Percentiles rank a stretch among this genome's conserved stretches.
These are phyloP conservation scores for Lasaia peninsularis DNA, from an alignment of 1,140 invertebrate species.

Conservation along the genomic window DNA sequence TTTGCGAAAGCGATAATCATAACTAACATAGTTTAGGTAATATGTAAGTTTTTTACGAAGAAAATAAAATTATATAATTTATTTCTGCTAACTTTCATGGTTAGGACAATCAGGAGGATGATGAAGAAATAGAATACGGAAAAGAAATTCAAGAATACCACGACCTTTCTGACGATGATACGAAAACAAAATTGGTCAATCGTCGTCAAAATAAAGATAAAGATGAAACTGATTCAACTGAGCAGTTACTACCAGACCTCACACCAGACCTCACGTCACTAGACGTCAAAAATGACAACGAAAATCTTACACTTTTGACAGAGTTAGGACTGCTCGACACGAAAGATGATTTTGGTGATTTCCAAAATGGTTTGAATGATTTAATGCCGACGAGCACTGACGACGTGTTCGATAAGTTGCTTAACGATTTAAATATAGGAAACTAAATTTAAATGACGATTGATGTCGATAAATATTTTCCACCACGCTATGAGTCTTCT, in stretches of 20 bases:
- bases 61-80: not conserved
- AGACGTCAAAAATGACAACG: slow-evolving; percentile 38
- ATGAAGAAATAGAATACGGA: slow-evolving; percentile 64
- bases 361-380: slow-evolving; percentile 52
- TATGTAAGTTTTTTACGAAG: too few relatives aligned
- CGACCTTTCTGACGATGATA: slow-evolving; percentile 47
- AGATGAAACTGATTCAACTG: slow-evolving; percentile 47
- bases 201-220: slow-evolving; percentile 50
- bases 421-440: slow-evolving; percentile 50
- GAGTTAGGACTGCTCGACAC: slow-evolving; percentile 57
- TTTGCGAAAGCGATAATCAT: too few relatives aligned
- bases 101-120: slow-evolving; percentile 59
- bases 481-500: too few relatives aligned
- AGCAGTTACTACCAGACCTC: slow-evolving; percentile 53
- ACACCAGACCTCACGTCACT: slow-evolving; percentile 35
- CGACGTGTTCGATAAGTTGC: slow-evolving; percentile 62
- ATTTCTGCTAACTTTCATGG: not conserved
- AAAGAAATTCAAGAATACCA: slow-evolving; percentile 68
- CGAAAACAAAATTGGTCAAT: slow-evolving; percentile 39
- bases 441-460: slow-evolving; percentile 27
- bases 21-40: too few relatives aligned
- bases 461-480: not conserved
- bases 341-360: slow-evolving; percentile 61
- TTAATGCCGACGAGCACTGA: slow-evolving; percentile 31
- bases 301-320: slow-evolving; percentile 57